These are phyloP conservation scores for Falco naumanni DNA, from an alignment of 2,797 vertebrate species.

Conservation along the genomic window DNA sequence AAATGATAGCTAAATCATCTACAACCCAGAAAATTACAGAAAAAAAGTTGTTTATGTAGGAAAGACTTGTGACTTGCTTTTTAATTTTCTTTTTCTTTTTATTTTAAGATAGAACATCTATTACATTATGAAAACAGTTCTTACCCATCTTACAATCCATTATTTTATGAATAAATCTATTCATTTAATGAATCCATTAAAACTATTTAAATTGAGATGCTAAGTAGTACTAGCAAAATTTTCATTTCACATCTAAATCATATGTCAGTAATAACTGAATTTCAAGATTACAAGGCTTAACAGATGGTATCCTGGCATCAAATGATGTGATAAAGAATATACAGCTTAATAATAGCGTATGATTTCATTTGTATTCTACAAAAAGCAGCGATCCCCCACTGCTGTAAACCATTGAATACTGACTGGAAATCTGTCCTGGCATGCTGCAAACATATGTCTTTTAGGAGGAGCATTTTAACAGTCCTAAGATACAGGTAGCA, in stretches of 20 bases:
- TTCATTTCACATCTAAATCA: background rate
- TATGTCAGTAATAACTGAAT: background rate
- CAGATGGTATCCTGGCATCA: background rate
- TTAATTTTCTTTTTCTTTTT: too few relatives aligned
- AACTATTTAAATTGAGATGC: background rate
- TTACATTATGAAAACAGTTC: background rate
- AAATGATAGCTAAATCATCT: background rate
- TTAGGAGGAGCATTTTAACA: background rate
- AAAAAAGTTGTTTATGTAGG: background rate
- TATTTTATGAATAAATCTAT: background rate
- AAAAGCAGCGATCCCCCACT: background rate
- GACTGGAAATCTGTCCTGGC: background rate
- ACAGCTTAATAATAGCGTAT: background rate
- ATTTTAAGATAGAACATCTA: background rate
- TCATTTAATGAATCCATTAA: background rate
- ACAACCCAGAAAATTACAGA: background rate
- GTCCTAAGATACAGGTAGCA: background rate
- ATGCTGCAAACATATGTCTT: background rate
- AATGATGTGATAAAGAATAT: background rate
- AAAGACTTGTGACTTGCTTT: background rate
- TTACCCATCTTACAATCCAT: background rate
- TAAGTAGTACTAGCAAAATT: background rate
- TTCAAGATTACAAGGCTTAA: background rate
- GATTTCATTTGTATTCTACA: background rate
- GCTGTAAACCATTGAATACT: background rate